These are phyloP conservation scores for Orthosia incerta DNA, from an alignment of 2,888 invertebrate genomes.

Conservation along the genomic window DNA sequence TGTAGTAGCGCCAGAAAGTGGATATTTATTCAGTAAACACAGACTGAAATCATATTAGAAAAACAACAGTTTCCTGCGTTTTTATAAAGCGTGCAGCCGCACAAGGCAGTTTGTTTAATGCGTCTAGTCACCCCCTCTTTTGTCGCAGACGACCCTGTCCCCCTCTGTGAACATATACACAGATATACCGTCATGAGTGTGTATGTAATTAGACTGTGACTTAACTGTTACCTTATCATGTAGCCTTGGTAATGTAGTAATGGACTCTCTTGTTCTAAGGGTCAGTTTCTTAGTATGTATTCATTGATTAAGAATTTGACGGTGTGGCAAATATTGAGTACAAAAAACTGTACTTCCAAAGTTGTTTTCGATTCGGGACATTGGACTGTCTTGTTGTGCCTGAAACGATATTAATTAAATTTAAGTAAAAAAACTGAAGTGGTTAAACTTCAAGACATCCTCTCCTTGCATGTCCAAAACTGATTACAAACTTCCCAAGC, in stretches of 20 bases:
- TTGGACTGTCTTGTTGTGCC: neutral
- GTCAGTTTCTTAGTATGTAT: neutral
- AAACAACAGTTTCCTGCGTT: slow-evolving; percentile 38
- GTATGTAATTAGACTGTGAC: slow-evolving; percentile 59
- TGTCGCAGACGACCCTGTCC: slow-evolving; percentile 51
- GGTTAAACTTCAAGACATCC: slow-evolving; percentile 6
- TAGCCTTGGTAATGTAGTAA: slow-evolving; percentile 30
- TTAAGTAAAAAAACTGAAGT: neutral
- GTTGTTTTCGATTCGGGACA: neutral
- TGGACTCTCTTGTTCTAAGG: slow-evolving; percentile 27
- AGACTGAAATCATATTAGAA: slow-evolving; percentile 35
- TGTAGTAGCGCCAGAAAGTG: neutral
- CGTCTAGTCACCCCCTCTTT: slow-evolving; percentile 73
- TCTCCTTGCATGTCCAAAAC: slow-evolving; percentile 30
- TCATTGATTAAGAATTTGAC: slow-evolving; percentile 3
- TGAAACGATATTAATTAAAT: slow-evolving; percentile 1
- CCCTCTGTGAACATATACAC: slow-evolving; percentile 20
- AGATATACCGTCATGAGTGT: slow-evolving; percentile 10
- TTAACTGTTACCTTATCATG: slow-evolving; percentile 53
- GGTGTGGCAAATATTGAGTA: neutral
- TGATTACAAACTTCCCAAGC: slow-evolving; percentile 38
- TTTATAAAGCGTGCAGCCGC: slow-evolving; percentile 46
- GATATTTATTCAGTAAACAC: slow-evolving; percentile 36
- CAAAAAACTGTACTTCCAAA: neutral
- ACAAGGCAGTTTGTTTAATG: slow-evolving; percentile 69